Base-by-base conservation (phyloP, 2,797 vertebrate genomes). In the Enteromius viviparus region DNA sequence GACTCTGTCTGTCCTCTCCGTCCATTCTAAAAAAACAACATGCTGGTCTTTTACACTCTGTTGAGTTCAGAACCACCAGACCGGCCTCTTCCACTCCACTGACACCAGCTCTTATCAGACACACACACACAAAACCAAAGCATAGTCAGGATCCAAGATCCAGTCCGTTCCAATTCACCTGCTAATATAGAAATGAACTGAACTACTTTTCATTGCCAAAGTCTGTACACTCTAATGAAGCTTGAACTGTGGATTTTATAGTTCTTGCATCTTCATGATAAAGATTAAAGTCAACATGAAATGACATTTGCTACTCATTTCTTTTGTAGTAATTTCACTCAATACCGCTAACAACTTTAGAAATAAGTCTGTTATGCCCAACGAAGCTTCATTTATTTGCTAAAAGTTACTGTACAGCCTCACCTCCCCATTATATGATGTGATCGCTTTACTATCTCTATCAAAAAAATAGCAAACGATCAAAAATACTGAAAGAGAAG, bases 41-140 rank as follows among this genome's bases (percentile, higher is more conserved):
- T 91, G 92, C 89, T 91, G 92, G 85, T 80, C 90, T 90, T 91
- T 95, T 94, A 91, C 93, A 91, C 90, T 90, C 89, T 90, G 87
- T 82, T 93, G 91, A 87, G 68, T 80, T 81, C 84, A 85, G 40
- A 42, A 68, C 85, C 84, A 76, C 80, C 89, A 89, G 87, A 81
- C 84, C 69, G 80, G 26, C 91, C 89, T 89, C 90, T 91, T 92
- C 89, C 92, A 91, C 85, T 89, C 87, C 87, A 85, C 85, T 89
- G 86, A 89, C 85, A 88, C 86, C 68, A 76, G 32, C 81, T 68
- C 72, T 83, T 78, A 86, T 81, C 62, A 21, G 3, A 66, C 29
- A 12, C 42, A 45, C 42, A 42, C 42, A 45, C 42, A 45, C 29
- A 53, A 47, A 40, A 45, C n/a, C 55, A 76, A 4, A 14, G 60